Evolutionary conservation across 2,113 vertebrate species (phyloP).

Genomic region (Heterotilapia buettikoferi): DNA sequence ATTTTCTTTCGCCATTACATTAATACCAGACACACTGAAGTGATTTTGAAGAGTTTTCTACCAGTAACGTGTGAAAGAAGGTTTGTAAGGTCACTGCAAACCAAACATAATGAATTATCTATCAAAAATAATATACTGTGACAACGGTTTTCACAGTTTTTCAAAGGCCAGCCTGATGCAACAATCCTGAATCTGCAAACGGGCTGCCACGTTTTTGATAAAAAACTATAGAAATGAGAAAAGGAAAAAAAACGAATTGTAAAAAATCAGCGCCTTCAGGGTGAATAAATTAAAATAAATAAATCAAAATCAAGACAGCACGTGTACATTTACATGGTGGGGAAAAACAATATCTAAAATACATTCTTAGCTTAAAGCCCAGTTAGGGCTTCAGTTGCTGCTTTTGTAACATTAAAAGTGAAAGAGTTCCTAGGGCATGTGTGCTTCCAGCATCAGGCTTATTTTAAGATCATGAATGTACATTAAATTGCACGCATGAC

Average conservation of each 20-base stretch:
- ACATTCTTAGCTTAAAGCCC: not conserved
- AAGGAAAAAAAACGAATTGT: accelerated
- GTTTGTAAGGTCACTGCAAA: not conserved
- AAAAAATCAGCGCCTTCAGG: not conserved
- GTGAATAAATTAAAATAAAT: not conserved
- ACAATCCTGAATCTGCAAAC: not conserved
- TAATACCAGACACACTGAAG: not conserved
- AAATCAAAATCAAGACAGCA: not conserved
- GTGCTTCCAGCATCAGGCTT: not conserved
- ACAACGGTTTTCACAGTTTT: not conserved
- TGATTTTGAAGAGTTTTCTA: not conserved
- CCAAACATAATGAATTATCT: not conserved
- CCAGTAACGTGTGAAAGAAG: not conserved
- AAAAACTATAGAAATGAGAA: not conserved
- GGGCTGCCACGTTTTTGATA: not conserved
- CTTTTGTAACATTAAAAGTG: not conserved
- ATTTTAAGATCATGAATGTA: not conserved
- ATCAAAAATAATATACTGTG: not conserved
- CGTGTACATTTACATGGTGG: not conserved
- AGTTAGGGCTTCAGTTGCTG: not conserved
- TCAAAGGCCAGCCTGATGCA: not conserved
- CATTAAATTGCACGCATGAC: not conserved
- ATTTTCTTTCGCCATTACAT: not conserved
- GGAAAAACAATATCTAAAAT: not conserved
- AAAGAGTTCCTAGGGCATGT: not conserved